Evolutionary conservation across 2,797 vertebrate species (phyloP), one percentile per base, ranked within the genome.

Genomic region (Alosa sapidissima): DNA sequence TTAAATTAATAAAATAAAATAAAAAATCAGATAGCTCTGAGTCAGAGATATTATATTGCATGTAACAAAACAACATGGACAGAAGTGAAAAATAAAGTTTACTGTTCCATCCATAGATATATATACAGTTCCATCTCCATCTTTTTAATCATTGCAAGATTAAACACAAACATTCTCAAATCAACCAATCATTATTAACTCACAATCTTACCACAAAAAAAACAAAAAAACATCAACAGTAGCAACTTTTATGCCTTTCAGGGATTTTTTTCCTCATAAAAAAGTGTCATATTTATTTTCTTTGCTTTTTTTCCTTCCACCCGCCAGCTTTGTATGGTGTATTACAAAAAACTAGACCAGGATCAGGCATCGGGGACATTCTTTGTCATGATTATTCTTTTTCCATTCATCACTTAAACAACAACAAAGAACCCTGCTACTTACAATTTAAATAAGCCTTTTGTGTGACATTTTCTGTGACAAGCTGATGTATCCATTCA

Each of bases 401-500:
- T 88, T 87, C 82, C 84, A 90, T 88, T 91, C 87, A 87, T 91
- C 90, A 90, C 78, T 90, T 83, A 84, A 85, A 87, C 62, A 83
- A 92, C 89, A 92, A 91, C 89, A 88, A 92, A 91, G 83, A 87
- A 87, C 87, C 52, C 55, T 58, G 84, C 86, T 83, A 82, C 88
- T 92, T 89, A 91, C 89, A 90, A 91, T 91, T 92, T 88, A 90
- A 89, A 91, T 88, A 91, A 91, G 89, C 88, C 87, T 93, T 75
- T 93, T 91, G 89, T 91, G 81, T 90, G 90, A 52, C 87, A 93
- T 91, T 92, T 81, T 36, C 83, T 60, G 87, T 84, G 19, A 86
- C 87, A 89, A 89, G 85, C 86, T 90, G 91, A 88, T 93, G 91
- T 89, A 91, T 94, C 91, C 89, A 87, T 90, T 92, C 89, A 91